Evolutionary conservation across 2,113 vertebrate species (phyloP), one percentile per base, ranked within the genome.

Genomic region (Phylloscopus trochilus): DNA sequence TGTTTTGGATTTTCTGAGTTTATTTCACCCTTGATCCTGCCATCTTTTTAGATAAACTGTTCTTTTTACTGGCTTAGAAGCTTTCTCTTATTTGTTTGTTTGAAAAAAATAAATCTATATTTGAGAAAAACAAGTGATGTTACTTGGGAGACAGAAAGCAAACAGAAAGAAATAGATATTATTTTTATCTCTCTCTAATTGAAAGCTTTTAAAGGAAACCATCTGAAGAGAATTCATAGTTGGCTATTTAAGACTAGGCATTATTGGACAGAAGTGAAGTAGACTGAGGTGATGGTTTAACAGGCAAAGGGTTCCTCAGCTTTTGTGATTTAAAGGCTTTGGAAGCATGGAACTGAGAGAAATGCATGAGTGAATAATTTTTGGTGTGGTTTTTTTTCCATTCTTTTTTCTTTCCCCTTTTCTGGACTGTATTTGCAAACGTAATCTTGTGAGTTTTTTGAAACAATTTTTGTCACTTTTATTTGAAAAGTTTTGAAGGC

Each of bases 301-400:
- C 1, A 7, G 37, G 6, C 13, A 41, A n/a, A 23, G 22, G 0
- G 2, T 52, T 55, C 41, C 19, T 66, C 74, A 56, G 10, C 11
- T 89, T 76, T 72, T 74, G 13, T 68, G 56, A 43, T 18, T 69
- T 66, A 37, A 31, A 47, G 9, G 10, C 28, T 81, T 67, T 89
- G 39, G 28, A 78, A 41, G 8, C 44, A 30, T 7, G 9, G 14
- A 47, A 43, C 18, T 84, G 12, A 77, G 18, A n/a, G 41, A 75
- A 67, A 17, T 55, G 6, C 13, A 14, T 31, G 30, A 59, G 9
- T 28, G 12, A 78, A 10, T 51, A 68, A 59, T 8, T 85, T 67
- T 51, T 66, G 17, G 5, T 22, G 9, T 20, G 0, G 0, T 21
- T 39, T 52, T 35, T 55, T 11, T 7, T 2, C 4, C 4, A 9